Percentiles rank a stretch among this genome's conserved stretches.
Evolutionary conservation across 2,888 invertebrate species (phyloP).

Genomic region (Pogonocherus hispidulus): DNA sequence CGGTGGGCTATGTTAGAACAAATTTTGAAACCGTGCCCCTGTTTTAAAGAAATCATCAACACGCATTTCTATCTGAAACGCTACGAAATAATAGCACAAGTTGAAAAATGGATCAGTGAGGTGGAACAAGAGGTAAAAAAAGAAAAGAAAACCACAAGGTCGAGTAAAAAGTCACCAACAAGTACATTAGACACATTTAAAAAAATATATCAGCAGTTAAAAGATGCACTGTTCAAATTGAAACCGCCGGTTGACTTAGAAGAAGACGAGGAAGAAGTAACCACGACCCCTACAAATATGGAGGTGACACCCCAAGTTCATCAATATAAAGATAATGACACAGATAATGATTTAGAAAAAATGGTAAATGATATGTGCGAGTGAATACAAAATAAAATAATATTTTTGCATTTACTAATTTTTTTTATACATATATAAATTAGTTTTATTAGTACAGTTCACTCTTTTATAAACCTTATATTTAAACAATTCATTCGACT

Average conservation of each 20-base stretch:
- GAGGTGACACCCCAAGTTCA: conserved; percentile 52
- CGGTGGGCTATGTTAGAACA: conserved; percentile 98
- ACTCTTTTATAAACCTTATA: conserved; percentile 27
- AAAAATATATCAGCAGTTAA: conserved; percentile 74
- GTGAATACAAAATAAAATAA: conserved; percentile 43
- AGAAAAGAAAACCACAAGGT: conserved; percentile 80
- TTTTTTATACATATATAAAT: conserved; percentile 27
- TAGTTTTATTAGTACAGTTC: conserved; percentile 28
- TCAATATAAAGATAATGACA: conserved; percentile 69
- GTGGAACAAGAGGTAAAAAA: conserved; percentile 79
- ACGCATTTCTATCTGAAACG: conserved; percentile 96
- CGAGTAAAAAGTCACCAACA: conserved; percentile 63
- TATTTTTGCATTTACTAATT: conserved; percentile 34
- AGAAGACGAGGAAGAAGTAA: conserved; percentile 56
- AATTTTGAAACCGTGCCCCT: conserved; percentile 88
- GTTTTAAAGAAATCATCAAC: conserved; percentile 94
- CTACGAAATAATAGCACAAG: conserved; percentile 89
- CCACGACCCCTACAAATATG: conserved; percentile 57
- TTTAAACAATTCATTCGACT: conserved; percentile 44
- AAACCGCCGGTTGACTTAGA: conserved; percentile 79
- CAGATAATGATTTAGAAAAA: conserved; percentile 84
- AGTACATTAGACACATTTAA: conserved; percentile 66
- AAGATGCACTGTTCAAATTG: conserved; percentile 88
- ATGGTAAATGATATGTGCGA: conserved; percentile 77
- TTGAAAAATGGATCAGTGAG: conserved; percentile 92